Evolutionary conservation across 1,140 invertebrate genomes (phyloP).

Genomic region (Piezodorus guildinii): DNA sequence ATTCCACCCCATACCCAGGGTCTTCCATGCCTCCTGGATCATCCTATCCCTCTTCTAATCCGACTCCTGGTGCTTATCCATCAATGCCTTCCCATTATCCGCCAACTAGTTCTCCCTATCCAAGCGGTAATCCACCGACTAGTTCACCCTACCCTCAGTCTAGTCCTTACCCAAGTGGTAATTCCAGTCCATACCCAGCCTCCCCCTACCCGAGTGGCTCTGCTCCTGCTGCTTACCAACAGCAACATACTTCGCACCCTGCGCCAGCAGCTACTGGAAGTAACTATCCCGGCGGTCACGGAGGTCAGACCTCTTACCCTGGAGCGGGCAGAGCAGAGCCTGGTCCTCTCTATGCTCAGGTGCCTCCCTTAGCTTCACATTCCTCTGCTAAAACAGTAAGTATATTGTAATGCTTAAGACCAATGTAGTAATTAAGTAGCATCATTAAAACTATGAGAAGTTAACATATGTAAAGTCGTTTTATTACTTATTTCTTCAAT

Average conservation of each 20-base stretch:
- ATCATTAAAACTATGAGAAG: no score
- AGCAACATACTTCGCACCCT: neutral
- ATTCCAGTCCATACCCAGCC: constrained; percentile 15
- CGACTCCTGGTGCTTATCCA: neutral
- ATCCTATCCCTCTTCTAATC: constrained; percentile 20
- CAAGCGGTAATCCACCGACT: neutral
- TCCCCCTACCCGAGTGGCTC: constrained; percentile 5
- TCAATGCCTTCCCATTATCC: neutral
- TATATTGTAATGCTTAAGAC: no score
- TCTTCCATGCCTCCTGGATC: constrained; percentile 13
- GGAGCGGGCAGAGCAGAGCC: neutral
- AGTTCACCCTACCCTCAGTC: constrained; percentile 21
- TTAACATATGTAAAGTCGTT: no score
- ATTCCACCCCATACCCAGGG: constrained; percentile 21
- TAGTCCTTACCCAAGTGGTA: constrained; percentile 19
- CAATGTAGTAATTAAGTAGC: no score
- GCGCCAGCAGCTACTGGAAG: neutral
- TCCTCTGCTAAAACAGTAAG: neutral
- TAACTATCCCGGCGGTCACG: neutral
- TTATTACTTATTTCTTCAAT: neutral
- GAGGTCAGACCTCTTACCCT: neutral
- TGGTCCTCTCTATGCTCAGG: neutral
- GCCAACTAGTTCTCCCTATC: constrained; percentile 5
- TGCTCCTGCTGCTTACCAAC: neutral
- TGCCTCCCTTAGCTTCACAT: neutral